A percentile compares a stretch with the other conserved stretches of the same genome.
Evolutionary conservation across 2,797 vertebrate species (phyloP).

Genomic region (Pangasius larnaudii): DNA sequence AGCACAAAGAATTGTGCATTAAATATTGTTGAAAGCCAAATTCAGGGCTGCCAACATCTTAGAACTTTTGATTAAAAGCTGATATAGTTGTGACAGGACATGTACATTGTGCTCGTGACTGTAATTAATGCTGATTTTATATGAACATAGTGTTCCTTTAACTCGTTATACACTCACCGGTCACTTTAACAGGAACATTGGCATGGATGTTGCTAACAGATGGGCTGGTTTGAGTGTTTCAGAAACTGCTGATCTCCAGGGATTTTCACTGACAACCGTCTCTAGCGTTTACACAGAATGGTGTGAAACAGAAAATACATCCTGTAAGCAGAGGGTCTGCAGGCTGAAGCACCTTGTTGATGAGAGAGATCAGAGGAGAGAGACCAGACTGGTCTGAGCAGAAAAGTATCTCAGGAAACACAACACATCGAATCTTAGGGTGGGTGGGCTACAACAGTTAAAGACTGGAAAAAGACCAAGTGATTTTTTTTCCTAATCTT

Average conservation of each 20-base stretch:
- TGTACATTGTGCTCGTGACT: neutral
- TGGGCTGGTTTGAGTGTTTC: neutral
- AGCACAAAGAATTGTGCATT: neutral
- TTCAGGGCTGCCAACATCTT: neutral
- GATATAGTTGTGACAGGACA: neutral
- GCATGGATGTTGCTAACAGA: no score
- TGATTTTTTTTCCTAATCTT: neutral
- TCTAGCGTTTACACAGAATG: no score
- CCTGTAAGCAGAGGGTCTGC: no score
- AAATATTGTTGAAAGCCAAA: slow-evolving; percentile 4
- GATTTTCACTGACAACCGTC: neutral
- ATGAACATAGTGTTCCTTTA: neutral
- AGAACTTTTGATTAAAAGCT: neutral
- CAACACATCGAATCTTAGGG: neutral
- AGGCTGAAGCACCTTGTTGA: no score
- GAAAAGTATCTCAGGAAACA: no score
- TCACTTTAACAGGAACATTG: neutral
- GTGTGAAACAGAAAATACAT: no score
- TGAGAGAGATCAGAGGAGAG: no score
- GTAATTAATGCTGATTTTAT: neutral
- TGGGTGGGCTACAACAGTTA: neutral
- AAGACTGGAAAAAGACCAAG: neutral
- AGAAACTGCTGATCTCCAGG: neutral
- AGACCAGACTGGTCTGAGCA: no score
- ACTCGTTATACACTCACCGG: neutral